A percentile compares a stretch with the other conserved stretches of the same genome.
These are phyloP conservation scores for Helostoma temminkii DNA, from an alignment of 2,797 vertebrate genomes.

Conservation along the genomic window DNA sequence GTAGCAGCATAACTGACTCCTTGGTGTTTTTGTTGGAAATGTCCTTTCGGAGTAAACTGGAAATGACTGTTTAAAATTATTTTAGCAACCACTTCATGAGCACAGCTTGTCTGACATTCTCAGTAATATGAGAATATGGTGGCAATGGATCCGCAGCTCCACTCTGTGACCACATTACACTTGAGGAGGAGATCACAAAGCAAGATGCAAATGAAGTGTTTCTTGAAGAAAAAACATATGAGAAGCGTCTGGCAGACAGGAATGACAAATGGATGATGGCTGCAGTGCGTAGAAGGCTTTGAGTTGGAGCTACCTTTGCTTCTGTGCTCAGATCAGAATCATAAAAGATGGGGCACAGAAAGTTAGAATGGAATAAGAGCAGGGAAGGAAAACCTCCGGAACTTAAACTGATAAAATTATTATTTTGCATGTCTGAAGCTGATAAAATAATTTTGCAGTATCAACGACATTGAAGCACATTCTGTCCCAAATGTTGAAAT, in stretches of 20 bases:
- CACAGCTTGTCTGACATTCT: constrained; percentile 6
- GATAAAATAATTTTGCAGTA: too few species aligned
- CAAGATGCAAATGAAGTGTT: neutral
- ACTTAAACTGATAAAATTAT: too few species aligned
- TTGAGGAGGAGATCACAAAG: neutral
- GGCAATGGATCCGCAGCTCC: neutral
- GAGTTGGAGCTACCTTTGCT: neutral
- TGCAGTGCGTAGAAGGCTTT: neutral
- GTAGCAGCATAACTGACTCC: neutral
- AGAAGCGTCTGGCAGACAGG: neutral
- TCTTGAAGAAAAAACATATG: neutral
- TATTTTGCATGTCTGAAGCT: too few species aligned
- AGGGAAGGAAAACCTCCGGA: too few species aligned
- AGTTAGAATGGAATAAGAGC: too few species aligned
- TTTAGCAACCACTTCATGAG: neutral
- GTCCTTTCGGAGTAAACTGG: neutral
- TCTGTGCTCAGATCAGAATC: neutral
- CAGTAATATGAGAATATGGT: constrained; percentile 8
- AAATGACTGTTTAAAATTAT: neutral
- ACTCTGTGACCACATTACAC: neutral
- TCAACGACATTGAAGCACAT: too few species aligned
- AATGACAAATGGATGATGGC: neutral
- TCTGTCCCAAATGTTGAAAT: too few species aligned
- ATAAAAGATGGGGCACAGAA: too few species aligned
- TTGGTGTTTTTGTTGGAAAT: neutral